Evolutionary conservation across 2,888 invertebrate genomes (phyloP).

Genomic region (Eumacrocentrus americanus): DNA sequence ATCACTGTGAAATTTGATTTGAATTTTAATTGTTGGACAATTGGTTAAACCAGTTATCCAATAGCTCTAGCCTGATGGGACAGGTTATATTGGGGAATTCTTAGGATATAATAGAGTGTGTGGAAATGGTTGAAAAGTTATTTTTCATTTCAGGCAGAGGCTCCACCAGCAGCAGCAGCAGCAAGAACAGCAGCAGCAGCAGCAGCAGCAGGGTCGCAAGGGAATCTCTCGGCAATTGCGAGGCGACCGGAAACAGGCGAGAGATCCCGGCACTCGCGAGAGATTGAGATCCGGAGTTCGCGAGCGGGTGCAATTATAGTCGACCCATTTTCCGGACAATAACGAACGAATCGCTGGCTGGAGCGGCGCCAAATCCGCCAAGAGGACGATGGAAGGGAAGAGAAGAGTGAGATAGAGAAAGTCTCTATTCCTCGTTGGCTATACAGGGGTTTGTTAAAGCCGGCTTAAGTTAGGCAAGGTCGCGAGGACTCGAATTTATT

Average conservation of each 20-base stretch:
- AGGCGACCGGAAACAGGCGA: conserved; percentile 27
- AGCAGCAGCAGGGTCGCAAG: conserved; percentile 1
- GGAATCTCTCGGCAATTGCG: conserved; percentile 26
- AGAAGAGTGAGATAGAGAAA: conserved; percentile 30
- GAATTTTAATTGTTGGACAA: conserved; percentile 23
- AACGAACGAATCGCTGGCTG: conserved; percentile 53
- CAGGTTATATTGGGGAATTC: not conserved
- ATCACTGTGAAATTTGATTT: conserved; percentile 19
- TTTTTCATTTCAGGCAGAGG: too few species aligned
- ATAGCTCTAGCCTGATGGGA: not conserved
- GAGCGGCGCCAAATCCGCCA: conserved; percentile 56
- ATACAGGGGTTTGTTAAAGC: conserved; percentile 54
- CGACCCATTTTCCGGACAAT: conserved; percentile 59
- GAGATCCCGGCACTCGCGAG: conserved; percentile 26
- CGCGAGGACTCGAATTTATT: conserved; percentile 37
- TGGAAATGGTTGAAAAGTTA: conserved; percentile 26
- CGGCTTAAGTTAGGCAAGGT: conserved; percentile 55
- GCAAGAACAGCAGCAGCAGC: not conserved
- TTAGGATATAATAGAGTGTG: not conserved
- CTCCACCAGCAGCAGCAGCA: conserved; percentile 11
- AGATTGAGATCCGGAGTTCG: conserved; percentile 41
- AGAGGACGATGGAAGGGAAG: too few species aligned
- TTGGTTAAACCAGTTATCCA: conserved; percentile 23
- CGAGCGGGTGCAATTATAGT: conserved; percentile 50
- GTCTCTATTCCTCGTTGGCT: conserved; percentile 30